Conservation (phyloP, 2,113 vertebrate genomes). For the Struthidea cinerea region DNA sequence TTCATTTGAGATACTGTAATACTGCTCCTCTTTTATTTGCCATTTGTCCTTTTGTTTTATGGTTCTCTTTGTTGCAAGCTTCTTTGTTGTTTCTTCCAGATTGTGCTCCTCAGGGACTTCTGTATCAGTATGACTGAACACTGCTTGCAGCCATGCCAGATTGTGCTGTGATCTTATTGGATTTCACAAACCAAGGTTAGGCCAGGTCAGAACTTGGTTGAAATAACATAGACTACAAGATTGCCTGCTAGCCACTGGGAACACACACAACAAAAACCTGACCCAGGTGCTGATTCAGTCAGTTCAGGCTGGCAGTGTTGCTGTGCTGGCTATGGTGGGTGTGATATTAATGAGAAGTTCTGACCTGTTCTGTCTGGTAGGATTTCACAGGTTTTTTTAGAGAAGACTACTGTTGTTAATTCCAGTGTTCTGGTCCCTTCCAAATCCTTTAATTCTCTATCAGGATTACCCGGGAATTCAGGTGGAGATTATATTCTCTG, state of each 20-base stretch:
- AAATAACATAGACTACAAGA: background rate
- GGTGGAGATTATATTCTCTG: background rate
- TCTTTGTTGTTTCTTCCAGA: slow-evolving; percentile 53
- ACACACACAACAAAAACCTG: background rate
- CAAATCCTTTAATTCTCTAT: background rate
- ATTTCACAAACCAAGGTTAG: slow-evolving; percentile 57
- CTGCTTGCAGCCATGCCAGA: slow-evolving; percentile 53
- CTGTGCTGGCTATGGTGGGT: background rate
- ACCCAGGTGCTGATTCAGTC: background rate
- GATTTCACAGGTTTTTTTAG: background rate
- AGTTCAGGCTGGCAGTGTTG: background rate
- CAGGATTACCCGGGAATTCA: background rate
- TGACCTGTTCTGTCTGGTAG: background rate
- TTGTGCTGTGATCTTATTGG: slow-evolving; percentile 52
- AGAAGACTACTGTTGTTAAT: background rate
- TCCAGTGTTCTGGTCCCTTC: background rate
- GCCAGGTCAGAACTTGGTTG: slow-evolving; percentile 51
- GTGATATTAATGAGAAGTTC: background rate
- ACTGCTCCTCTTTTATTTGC: background rate
- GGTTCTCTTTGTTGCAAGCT: slow-evolving; percentile 15
- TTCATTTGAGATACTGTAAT: background rate
- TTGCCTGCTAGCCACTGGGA: slow-evolving; percentile 9
- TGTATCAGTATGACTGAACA: slow-evolving; percentile 37
- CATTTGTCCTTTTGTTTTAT: slow-evolving; percentile 44
- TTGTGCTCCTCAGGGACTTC: slow-evolving; percentile 24